phyloP scores from a whole-genome alignment of 2,888 invertebrate genomes.

The Hylaea fasciaria region DNA sequence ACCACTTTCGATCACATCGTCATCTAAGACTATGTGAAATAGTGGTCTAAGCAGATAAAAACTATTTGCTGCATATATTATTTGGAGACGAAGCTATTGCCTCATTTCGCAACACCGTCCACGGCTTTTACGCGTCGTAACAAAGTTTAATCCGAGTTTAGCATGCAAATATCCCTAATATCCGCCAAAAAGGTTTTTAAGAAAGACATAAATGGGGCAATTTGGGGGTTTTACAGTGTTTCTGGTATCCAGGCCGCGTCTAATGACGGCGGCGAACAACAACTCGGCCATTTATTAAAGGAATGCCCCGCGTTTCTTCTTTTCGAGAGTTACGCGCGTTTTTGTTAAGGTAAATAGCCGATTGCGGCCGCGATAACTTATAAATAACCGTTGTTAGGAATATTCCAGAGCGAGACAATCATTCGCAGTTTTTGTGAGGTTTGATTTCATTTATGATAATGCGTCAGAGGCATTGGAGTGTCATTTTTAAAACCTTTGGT shows the following conservation, averaged over 20 bases:
- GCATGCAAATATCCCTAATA: conserved; percentile 38
- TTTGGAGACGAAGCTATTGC: conserved; percentile 4
- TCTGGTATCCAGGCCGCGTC: conserved; percentile 29
- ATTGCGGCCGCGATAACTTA: conserved; percentile 24
- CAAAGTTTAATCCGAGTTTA: conserved; percentile 37
- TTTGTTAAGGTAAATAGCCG: conserved; percentile 31
- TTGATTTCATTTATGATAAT: conserved; percentile 10
- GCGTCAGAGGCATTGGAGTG: background rate
- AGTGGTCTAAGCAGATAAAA: too few species aligned
- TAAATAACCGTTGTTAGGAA: conserved; percentile 10
- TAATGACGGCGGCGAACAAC: conserved; percentile 30
- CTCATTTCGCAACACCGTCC: conserved; percentile 10
- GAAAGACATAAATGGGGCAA: conserved; percentile 41
- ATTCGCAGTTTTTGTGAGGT: background rate
- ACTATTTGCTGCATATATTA: background rate
- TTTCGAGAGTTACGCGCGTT: conserved; percentile 25
- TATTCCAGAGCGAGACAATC: conserved; percentile 1
- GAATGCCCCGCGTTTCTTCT: conserved; percentile 30
- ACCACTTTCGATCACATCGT: too few species aligned
- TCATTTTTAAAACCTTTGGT: too few species aligned
- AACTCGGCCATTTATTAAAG: conserved; percentile 33
- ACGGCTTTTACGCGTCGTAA: conserved; percentile 30
- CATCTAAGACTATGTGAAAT: too few species aligned
- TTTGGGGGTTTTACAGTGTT: conserved; percentile 42
- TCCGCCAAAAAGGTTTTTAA: conserved; percentile 35